Evolutionary conservation across 1,140 invertebrate genomes (phyloP), one percentile per base, ranked within the genome.

Genomic region (Penaeus chinensis): DNA sequence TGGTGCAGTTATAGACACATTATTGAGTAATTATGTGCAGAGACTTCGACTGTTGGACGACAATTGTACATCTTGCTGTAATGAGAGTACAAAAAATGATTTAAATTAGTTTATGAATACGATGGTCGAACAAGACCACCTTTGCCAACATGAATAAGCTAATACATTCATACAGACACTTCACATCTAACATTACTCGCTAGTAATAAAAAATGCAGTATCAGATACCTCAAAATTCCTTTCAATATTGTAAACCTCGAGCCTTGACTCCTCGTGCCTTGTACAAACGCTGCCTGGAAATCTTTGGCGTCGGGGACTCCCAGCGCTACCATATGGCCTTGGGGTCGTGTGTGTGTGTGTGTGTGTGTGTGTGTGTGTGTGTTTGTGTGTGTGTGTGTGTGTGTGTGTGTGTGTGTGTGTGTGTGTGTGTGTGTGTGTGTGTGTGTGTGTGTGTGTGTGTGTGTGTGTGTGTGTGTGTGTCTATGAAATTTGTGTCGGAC

Each of bases 1-100:
- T 74, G 86, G 86, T 87, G 86, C 86, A 78, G 69, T 71, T 87
- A 87, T 87, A 87, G 82, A 87, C 81, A 87, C 86, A 81, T 87
- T 74, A 87, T 82, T 42, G 74, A 82, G 81, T 82, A 76, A 85
- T 62, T 76, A 87, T 87, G 86, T 87, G 86, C 86, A 87, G 71
- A 87, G 42, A 66, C 74, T 54, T 82, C 82, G 80, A 69, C 80
- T 76, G 86, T n/a, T 87, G 86, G 86, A 87, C 86, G 80, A 87
- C 86, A 71, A 87, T 74, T 79, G 61, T 82, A 82, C 81, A 82
- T 69, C 81, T 76, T 78, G 24, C 74, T 27, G 74, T 77, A 47
- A 47, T 77, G 74, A 77, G 32, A 37, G 74, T 37, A 77, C 20
- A 77, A 77, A 20, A 47, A 27, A 77, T 20, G 32, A 77, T 27